These are phyloP conservation scores for Otocyon megalotis DNA, from an alignment of 2,113 vertebrate genomes.

Conservation along the genomic window DNA sequence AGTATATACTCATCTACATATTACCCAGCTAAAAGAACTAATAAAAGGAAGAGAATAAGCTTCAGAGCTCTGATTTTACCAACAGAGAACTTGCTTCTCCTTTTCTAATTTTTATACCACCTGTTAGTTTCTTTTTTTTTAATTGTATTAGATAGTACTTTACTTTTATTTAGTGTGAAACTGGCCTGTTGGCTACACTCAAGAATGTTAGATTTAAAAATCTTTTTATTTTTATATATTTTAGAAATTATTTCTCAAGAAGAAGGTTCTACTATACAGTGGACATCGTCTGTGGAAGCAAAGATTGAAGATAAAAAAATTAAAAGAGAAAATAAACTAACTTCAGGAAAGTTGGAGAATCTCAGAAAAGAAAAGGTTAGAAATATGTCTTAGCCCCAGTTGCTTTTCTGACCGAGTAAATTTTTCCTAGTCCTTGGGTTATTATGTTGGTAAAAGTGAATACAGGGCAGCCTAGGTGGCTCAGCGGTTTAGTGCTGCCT, in stretches of 20 bases:
- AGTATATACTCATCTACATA: not conserved
- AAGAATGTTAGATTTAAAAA: constrained; percentile 26
- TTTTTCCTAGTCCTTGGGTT: not conserved
- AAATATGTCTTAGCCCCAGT: not conserved
- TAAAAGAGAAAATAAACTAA: constrained; percentile 86
- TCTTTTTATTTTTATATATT: constrained; percentile 59
- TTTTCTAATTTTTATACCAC: not conserved
- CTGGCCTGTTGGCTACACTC: not conserved
- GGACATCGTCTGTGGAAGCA: constrained; percentile 91
- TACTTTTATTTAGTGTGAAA: constrained; percentile 30
- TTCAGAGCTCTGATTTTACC: not conserved
- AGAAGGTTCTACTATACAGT: constrained; percentile 87
- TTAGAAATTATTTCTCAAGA: constrained; percentile 65
- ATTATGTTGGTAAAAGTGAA: constrained; percentile 21
- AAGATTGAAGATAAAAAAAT: constrained; percentile 83
- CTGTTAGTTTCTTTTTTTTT: not conserved
- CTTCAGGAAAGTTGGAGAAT: constrained; percentile 91
- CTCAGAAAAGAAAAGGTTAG: constrained; percentile 94
- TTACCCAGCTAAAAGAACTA: not conserved
- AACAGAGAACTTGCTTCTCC: not conserved
- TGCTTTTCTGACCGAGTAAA: constrained; percentile 15
- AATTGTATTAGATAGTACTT: not conserved
- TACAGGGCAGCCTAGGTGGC: not conserved
- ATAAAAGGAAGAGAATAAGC: not conserved
- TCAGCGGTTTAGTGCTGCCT: too few relatives aligned